Conservation (phyloP, 35 echinoderm and acorn worm species). For the Holothuria glaberrima region DNA sequence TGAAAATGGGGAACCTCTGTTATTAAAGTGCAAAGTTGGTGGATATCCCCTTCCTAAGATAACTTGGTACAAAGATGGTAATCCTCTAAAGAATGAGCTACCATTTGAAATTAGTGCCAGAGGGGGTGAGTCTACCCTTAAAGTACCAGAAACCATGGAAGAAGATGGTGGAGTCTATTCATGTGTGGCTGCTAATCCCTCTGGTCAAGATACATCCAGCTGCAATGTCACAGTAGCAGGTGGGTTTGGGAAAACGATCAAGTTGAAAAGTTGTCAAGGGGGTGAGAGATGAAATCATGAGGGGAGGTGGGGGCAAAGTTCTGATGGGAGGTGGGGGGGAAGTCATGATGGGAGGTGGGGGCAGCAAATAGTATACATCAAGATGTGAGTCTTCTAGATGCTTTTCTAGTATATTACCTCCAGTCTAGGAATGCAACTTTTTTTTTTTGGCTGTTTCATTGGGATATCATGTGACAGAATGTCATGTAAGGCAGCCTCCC, state of each 20-base stretch:
- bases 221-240: conserved; percentile 37
- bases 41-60: conserved; percentile 16
- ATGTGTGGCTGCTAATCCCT: conserved; percentile 26
- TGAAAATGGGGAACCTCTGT: neutral
- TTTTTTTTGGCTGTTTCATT: too few relatives aligned
- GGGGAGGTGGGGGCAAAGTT: too few relatives aligned
- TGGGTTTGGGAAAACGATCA: conserved; percentile 2
- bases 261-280: too few relatives aligned
- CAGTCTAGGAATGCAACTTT: too few relatives aligned
- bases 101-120: conserved; percentile 25
- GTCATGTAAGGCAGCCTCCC: too few relatives aligned
- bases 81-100: conserved; percentile 30
- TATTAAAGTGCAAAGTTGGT: conserved; percentile 21
- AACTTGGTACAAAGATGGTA: conserved; percentile 47
- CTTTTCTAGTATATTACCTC: too few relatives aligned
- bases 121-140: conserved; percentile 34
- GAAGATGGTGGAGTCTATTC: conserved; percentile 47
- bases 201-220: conserved; percentile 38
- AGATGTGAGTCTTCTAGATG: too few relatives aligned
- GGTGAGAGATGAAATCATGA: too few relatives aligned
- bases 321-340: too few relatives aligned
- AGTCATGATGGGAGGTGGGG: too few relatives aligned
- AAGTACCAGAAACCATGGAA: neutral
- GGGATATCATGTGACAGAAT: too few relatives aligned
- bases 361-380: too few relatives aligned